These are phyloP conservation scores for Xyrauchen texanus DNA, from an alignment of 2,113 vertebrate genomes.

Conservation along the genomic window DNA sequence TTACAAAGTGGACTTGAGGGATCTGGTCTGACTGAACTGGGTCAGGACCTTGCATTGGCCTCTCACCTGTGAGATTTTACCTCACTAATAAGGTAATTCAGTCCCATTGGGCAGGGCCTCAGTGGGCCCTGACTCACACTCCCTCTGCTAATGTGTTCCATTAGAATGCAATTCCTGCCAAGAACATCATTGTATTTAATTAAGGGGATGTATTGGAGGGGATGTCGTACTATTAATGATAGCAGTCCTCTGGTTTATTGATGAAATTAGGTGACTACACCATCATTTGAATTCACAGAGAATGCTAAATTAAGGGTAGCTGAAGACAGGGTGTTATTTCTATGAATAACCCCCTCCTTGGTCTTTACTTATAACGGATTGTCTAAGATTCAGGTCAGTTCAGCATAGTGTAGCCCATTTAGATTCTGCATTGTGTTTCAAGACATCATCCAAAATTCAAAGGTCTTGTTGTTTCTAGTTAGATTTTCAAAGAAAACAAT, in stretches of 20 bases:
- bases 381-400: conserved; percentile 12
- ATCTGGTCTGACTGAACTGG: conserved; percentile 46
- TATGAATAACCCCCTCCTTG: conserved; percentile 12
- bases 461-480: conserved; percentile 21
- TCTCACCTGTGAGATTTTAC: conserved; percentile 32
- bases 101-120: conserved; percentile 2
- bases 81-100: conserved; percentile 39
- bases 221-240: conserved; percentile 24
- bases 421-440: conserved; percentile 18
- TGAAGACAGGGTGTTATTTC: not conserved
- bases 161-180: conserved; percentile 40
- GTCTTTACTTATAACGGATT: conserved; percentile 12
- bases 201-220: not conserved
- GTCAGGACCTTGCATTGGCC: conserved; percentile 40
- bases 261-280: conserved; percentile 19
- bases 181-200: conserved; percentile 33
- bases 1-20: conserved; percentile 2
- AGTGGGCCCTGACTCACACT: conserved; percentile 1
- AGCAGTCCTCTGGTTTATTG: not conserved
- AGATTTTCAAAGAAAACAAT: not conserved
- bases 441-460: not conserved
- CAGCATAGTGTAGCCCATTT: conserved; percentile 4
- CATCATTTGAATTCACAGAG: not conserved
- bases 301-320: conserved; percentile 28
- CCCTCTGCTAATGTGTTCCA: conserved; percentile 22